Evolutionary conservation across 2,113 vertebrate species (phyloP), one percentile per base, ranked within the genome.

Genomic region (Oplegnathus fasciatus): DNA sequence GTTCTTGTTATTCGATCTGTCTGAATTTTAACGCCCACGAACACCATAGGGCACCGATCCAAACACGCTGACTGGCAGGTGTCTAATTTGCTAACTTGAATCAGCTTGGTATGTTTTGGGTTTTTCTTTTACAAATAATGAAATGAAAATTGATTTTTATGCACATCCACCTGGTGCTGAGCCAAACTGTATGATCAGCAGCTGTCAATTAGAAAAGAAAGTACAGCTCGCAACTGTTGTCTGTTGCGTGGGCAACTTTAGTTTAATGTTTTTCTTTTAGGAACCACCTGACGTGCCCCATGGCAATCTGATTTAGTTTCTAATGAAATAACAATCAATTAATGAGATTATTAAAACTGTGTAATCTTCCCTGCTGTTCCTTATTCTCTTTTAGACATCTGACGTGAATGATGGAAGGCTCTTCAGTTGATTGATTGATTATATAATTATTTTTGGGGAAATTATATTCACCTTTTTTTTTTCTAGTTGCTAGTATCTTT

Each of bases 281-380:
- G 20, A 74, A n/a, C 20, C 37, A 80, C 50, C 79, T 76, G 65
- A 85, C 67, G 14, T 69, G 54, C 40, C 78, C 60, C 60, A 14
- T 83, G 37, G 58, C 32, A 68, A 48, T 67, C 66, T 60, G 34
- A 81, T 71, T 73, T 71, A 76, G 44, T 73, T 46, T 83, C 71
- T 84, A 80, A 67, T 82, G 30, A 89, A 84, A 78, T 62, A 67
- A 82, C 55, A 86, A 70, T 87, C 6, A 77, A 62, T 72, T 79
- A 92, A 80, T 66, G 50, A 60, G 77, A 87, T 83, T 73, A 78
- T 75, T 75, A 48, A 26, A 13, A 40, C 8, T 40, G 1, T 24
- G 40, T 70, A 54, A 82, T 75, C 65, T 22, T 48, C 22, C 78
- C 90, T 79, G 82, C 82, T 82, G 87, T 32, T 85, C 20, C 37